Conservation (phyloP, 1,140 invertebrate species). For the Heliothis virescens region DNA sequence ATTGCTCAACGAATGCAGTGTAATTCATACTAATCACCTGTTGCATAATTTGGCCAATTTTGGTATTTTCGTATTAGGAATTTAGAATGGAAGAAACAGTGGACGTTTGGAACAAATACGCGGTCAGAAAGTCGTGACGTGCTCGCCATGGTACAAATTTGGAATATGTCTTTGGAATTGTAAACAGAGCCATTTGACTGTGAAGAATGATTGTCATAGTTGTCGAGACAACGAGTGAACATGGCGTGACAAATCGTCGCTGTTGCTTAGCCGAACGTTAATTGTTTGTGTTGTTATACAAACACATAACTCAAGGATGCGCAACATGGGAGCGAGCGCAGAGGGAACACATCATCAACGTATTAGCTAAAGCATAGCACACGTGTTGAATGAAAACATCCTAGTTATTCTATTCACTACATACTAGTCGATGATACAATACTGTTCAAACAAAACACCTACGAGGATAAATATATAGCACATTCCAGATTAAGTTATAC, state of each 20-base stretch:
- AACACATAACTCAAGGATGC: slow-evolving; percentile 38
- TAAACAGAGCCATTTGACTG: slow-evolving; percentile 21
- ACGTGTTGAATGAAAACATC: slow-evolving; percentile 42
- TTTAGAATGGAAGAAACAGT: not conserved
- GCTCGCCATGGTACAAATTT: slow-evolving; percentile 1
- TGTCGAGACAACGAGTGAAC: slow-evolving; percentile 14
- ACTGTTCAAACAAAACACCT: slow-evolving; percentile 27
- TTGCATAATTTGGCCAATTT: slow-evolving; percentile 1
- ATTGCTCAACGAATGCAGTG: slow-evolving; percentile 28
- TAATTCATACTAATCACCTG: slow-evolving; percentile 33
- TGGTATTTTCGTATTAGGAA: not conserved
- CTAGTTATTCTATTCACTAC: slow-evolving; percentile 19
- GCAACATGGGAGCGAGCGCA: slow-evolving; percentile 1
- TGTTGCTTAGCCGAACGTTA: slow-evolving; percentile 39
- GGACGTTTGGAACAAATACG: not conserved
- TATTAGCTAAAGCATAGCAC: slow-evolving; percentile 8
- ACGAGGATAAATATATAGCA: slow-evolving; percentile 17
- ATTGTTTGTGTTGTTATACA: slow-evolving; percentile 41
- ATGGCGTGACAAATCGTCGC: slow-evolving; percentile 39
- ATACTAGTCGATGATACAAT: slow-evolving; percentile 31
- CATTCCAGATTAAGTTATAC: slow-evolving; percentile 11
- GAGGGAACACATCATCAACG: slow-evolving; percentile 2
- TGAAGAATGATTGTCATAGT: slow-evolving; percentile 27
- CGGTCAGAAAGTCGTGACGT: not conserved
- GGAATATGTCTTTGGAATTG: slow-evolving; percentile 5